Conservation (phyloP, 2,888 invertebrate genomes). For the Chromoteleia sp. region DNA sequence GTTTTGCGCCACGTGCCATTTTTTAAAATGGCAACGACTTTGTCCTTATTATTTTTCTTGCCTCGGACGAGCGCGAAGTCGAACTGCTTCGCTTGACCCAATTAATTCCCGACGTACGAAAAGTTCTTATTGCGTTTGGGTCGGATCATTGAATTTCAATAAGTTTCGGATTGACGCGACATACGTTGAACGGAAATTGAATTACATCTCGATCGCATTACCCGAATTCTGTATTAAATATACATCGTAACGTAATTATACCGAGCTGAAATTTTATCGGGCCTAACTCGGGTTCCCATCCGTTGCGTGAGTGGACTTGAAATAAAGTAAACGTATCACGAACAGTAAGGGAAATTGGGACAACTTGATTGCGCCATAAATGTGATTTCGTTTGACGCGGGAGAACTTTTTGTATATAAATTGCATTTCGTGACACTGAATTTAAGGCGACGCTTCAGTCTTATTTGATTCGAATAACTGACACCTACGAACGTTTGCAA, state of each 20-base stretch:
- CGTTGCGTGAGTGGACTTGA: constrained; percentile 9
- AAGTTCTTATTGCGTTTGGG: constrained; percentile 13
- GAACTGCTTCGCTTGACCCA: constrained; percentile 20
- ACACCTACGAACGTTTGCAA: neutral
- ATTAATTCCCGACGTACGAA: constrained; percentile 15
- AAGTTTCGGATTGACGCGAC: constrained; percentile 26
- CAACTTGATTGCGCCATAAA: constrained; percentile 43
- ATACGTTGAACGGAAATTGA: constrained; percentile 28
- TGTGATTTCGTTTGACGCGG: constrained; percentile 17
- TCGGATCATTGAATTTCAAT: constrained; percentile 36
- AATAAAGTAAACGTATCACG: constrained; percentile 59
- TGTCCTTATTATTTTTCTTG: constrained; percentile 10
- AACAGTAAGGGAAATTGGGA: constrained; percentile 43
- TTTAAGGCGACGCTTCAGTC: neutral
- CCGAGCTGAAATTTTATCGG: constrained; percentile 19
- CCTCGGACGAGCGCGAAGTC: neutral
- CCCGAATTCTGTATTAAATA: constrained; percentile 35
- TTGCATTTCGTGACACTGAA: neutral
- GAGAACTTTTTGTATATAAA: constrained; percentile 9
- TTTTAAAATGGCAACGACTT: constrained; percentile 1
- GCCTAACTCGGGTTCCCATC: constrained; percentile 5
- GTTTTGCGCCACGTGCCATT: constrained; percentile 26
- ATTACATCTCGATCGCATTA: constrained; percentile 30
- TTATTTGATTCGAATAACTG: neutral
- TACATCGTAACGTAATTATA: constrained; percentile 35